phyloP scores from a whole-genome alignment of 2,797 vertebrate genomes.

The Schizothorax lantsangensis region DNA sequence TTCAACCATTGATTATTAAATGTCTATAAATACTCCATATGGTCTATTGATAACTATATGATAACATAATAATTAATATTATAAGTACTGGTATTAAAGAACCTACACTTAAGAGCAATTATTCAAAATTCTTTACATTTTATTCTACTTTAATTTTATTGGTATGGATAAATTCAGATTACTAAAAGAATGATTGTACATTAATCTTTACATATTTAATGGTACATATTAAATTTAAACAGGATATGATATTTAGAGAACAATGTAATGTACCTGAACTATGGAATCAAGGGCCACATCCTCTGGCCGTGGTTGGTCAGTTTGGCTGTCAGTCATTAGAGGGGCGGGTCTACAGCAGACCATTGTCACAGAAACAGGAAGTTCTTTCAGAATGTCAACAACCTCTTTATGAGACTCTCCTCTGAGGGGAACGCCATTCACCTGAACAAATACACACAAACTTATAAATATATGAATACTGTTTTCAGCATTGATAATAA shows the following conservation, averaged over 20 bases:
- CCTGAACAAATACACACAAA: constrained; percentile 73
- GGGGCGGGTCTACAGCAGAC: constrained; percentile 88
- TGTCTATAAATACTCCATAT: background rate
- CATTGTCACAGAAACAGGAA: constrained; percentile 90
- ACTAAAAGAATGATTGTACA: background rate
- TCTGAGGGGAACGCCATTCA: constrained; percentile 92
- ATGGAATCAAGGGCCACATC: constrained; percentile 68
- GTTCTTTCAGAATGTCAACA: constrained; percentile 92
- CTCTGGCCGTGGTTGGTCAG: constrained; percentile 70
- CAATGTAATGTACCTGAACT: constrained; percentile 79
- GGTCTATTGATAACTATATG: background rate
- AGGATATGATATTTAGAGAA: background rate
- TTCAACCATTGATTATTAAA: background rate
- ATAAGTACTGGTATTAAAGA: background rate
- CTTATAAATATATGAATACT: background rate
- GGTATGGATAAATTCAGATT: background rate
- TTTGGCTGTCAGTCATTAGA: constrained; percentile 70
- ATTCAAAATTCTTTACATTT: background rate
- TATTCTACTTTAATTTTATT: background rate
- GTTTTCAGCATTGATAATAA: background rate
- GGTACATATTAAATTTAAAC: background rate
- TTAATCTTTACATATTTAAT: background rate
- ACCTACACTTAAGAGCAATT: background rate
- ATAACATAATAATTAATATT: background rate
- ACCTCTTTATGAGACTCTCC: constrained; percentile 95